phyloP scores from a whole-genome alignment of 2,888 invertebrate genomes.

The Heterodera filipjevi region DNA sequence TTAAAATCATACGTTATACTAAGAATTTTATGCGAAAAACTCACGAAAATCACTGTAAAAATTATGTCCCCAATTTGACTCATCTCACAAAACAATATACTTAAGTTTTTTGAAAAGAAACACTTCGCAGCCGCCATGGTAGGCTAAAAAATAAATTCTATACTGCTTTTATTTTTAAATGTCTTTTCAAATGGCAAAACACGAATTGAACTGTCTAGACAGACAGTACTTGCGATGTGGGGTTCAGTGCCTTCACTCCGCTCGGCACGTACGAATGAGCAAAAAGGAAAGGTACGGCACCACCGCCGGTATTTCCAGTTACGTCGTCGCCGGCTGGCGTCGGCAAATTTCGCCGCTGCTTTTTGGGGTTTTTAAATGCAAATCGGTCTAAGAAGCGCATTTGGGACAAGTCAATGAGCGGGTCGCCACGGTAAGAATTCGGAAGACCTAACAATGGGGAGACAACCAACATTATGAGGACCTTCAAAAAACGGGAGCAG shows the following conservation, averaged over 20 bases:
- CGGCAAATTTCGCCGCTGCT: slow-evolving; percentile 17
- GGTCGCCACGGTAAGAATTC: slow-evolving; percentile 83
- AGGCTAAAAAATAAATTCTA: too few relatives aligned
- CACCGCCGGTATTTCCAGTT: background rate
- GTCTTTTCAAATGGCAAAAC: too few relatives aligned
- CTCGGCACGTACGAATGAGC: slow-evolving; percentile 40
- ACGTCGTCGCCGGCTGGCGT: background rate
- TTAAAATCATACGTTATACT: too few relatives aligned
- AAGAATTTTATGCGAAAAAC: too few relatives aligned
- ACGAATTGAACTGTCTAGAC: background rate
- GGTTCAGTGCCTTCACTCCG: slow-evolving; percentile 51
- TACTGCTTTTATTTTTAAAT: too few relatives aligned
- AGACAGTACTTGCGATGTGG: slow-evolving; percentile 46
- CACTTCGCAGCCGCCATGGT: too few relatives aligned
- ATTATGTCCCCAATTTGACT: too few relatives aligned
- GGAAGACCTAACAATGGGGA: slow-evolving; percentile 39
- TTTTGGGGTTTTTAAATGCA: slow-evolving; percentile 84
- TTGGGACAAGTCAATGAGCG: slow-evolving; percentile 86
- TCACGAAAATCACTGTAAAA: too few relatives aligned
- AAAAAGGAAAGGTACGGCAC: slow-evolving; percentile 32
- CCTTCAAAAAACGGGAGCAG: too few relatives aligned
- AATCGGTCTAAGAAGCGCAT: slow-evolving; percentile 91
- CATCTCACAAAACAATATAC: too few relatives aligned
- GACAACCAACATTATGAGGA: too few relatives aligned
- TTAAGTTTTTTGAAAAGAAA: too few relatives aligned